Base-by-base conservation (phyloP, 1,140 invertebrate genomes). In the Calliopsis andreniformis region DNA sequence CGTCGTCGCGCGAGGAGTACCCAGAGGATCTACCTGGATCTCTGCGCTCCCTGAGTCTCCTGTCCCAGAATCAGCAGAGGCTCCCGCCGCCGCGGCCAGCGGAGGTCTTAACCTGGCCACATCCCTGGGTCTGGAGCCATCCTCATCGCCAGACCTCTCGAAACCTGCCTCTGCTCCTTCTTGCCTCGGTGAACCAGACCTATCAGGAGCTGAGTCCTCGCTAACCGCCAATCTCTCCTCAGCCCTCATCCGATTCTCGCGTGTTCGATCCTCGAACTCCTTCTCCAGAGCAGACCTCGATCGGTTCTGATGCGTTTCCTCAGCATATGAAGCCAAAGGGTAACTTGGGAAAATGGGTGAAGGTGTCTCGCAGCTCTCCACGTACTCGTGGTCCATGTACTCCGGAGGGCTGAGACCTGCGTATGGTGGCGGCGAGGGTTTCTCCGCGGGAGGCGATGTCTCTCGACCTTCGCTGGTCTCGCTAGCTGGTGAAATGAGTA, bases 41-140 rank as follows among this genome's bases (percentile, higher is more conserved):
- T 92, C 91, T 0, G 89, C 89, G 23, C 90, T 91, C 23, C 87
- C 90, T 6, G 89, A 87, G 67, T 92, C 91, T 0, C 90, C 91
- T 42, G 91, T 92, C 1, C 91, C 91, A 0, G 91, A 92, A 81
- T 92, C 91, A 1, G 91, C 91, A 0, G 90, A 91, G 0, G 87
- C 83, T 0, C 88, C 90, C 5, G 87, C 89, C 0, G 83, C 88
- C 0, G 79, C 87, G 0, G 86, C 82, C 43, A 92, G 55, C 0
- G 91, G 91, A 0, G 91, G 91, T 20, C 91, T 62, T 0, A 92
- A 69, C 23, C 89, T 87, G 2, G 85, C 86, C 20, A 89, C 87
- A n/a, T 90, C 89, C 25, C 87, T 87, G 14, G 70, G 20, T 6
- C 39, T 73, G 14, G 71, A 68, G 0, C 16, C 20, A 6, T 28